Percentiles rank a stretch among this genome's conserved stretches.
These are phyloP conservation scores for Dasysyrphus albostriatus DNA, from an alignment of 2,888 invertebrate genomes.

Conservation along the genomic window DNA sequence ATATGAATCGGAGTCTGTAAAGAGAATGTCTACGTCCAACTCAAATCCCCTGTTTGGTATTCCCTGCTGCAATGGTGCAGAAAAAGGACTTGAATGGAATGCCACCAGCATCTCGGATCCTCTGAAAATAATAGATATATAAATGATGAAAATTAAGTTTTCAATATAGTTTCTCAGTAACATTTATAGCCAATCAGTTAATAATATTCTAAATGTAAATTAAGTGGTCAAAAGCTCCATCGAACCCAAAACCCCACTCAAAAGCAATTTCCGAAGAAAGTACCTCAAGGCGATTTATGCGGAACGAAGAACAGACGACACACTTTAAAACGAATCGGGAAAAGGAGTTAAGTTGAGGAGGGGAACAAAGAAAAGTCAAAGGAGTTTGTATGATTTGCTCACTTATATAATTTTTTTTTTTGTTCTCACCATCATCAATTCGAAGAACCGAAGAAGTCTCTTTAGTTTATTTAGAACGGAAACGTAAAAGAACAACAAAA, in stretches of 20 bases:
- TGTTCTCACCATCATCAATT: conserved; percentile 32
- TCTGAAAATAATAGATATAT: conserved; percentile 80
- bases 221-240: conserved; percentile 7
- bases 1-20: conserved; percentile 93
- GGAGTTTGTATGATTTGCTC: conserved; percentile 46
- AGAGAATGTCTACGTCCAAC: conserved; percentile 93
- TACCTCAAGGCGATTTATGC: conserved; percentile 28
- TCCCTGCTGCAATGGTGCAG: conserved; percentile 89
- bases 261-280: conserved; percentile 58
- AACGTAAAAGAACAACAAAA: conserved; percentile 55
- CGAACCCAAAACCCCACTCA: conserved; percentile 21
- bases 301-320: background rate
- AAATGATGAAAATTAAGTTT: conserved; percentile 32
- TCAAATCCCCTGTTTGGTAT: conserved; percentile 91
- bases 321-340: background rate
- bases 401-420: conserved; percentile 14
- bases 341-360: background rate
- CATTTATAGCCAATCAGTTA: conserved; percentile 37
- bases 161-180: conserved; percentile 30
- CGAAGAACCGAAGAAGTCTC: conserved; percentile 26
- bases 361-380: conserved; percentile 3
- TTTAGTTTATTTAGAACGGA: conserved; percentile 53
- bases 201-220: conserved; percentile 54
- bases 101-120: conserved; percentile 94
- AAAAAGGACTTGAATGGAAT: conserved; percentile 93